Base-by-base conservation (phyloP, 2,888 invertebrate genomes). In the Tanypteryx hageni region DNA sequence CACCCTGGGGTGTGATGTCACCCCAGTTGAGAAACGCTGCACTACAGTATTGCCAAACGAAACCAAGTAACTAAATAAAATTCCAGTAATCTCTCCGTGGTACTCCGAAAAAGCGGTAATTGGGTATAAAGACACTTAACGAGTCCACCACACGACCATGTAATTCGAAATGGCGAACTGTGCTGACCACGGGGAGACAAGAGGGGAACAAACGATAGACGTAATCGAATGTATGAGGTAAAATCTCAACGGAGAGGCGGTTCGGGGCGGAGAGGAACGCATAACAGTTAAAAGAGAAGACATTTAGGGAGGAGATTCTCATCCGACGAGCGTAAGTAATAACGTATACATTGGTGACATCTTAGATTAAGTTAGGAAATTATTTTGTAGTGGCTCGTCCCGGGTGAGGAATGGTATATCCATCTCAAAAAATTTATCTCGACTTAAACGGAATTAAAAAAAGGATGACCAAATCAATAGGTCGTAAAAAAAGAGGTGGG, bases 231-330 rank as follows among this genome's bases (percentile, higher is more conserved):
- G 76, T 27, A 76, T 76, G 76, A 13, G 76, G 13, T 22, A 76
- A 76, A 76, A 76, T 27, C 22, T 13, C 76, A 27, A 76, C 22
- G 76, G 27, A 27, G 22, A 22, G 22, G 11, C 22, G 7, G 76
- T 22, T 76, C 27, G 13, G 27, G 68, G 68, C 68, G 22, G 68
- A 64, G 68, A 68, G 76, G 76, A 76, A 22, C 76, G 22, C 22
- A 76, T 27, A 76, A 76, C 76, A 76, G 76, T 76, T 76, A 76
- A 14, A 76, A 76, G 13, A 27, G 76, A 68, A 68, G 68, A 18
- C n/a, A 76, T 22, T 76, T 22, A 76, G 44, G 5, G 44, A 44
- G 76, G 76, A 76, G 76, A 76, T 27, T 13, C 22, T 27, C 76
- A 27, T 27, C 76, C 22, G 22, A n/a, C 68, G 68, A 68, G n/a